Conservation (phyloP, 2,797 vertebrate species). For the Melopsittacus undulatus region DNA sequence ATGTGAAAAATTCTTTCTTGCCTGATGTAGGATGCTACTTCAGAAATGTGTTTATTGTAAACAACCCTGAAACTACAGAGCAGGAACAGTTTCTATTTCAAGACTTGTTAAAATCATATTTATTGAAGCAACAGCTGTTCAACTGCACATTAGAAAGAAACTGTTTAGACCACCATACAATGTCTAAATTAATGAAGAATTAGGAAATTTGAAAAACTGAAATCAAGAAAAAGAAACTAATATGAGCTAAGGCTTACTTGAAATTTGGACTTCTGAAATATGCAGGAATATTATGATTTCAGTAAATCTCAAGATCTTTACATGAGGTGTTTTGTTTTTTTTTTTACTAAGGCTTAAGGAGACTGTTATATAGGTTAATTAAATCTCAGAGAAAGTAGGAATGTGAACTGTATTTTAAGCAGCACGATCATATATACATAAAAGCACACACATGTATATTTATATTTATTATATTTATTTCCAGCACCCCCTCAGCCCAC, state of each 20-base stretch:
- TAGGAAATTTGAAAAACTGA: neutral
- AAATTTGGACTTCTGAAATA: neutral
- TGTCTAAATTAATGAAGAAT: neutral
- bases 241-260: neutral
- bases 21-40: neutral
- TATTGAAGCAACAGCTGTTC: neutral
- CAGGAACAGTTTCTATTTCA: neutral
- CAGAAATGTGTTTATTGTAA: neutral
- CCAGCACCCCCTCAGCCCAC: no score
- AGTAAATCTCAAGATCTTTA: neutral
- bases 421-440: neutral
- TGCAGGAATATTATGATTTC: neutral
- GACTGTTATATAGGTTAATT: neutral
- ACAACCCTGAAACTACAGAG: slow-evolving; percentile 28
- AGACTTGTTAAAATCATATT: neutral
- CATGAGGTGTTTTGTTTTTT: fast-evolving
- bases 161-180: neutral
- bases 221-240: neutral
- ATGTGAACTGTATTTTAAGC: neutral
- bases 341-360: neutral
- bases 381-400: neutral
- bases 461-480: neutral
- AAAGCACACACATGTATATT: neutral
- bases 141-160: neutral
- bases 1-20: neutral